Evolutionary conservation across 2,797 vertebrate genomes (phyloP), one percentile per base, ranked within the genome.

Genomic region (Hippoglossus hippoglossus): DNA sequence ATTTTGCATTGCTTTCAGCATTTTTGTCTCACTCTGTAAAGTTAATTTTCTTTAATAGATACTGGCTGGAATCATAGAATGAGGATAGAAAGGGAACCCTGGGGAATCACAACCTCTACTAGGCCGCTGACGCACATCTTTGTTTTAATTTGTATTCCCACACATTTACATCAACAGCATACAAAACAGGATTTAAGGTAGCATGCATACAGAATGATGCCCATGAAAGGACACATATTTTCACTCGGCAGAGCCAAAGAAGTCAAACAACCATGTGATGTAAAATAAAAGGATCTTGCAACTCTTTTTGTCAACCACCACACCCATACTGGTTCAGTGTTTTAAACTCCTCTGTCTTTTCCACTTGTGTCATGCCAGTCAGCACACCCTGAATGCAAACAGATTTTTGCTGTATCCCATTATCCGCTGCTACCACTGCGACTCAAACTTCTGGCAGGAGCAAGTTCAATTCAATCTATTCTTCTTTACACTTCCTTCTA

Each of bases 391-490:
- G 9, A 73, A 63, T 41, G 1, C 1, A 53, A 55, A 62, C 46
- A 25, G 68, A 60, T 13, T 53, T 65, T 59, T 58, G n/a, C 39
- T 25, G 31, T 18, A 36, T 71, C 12, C 19, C 36, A 59, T 71
- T 58, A 63, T 79, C 36, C 74, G 26, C 56, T 63, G 68, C 60
- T 49, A 41, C 24, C 24, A 24, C 47, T 53, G 31, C 2, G 22
- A n/a, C 24, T 69, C 52, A 28, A 55, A 63, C 47, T 73, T 36
- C 19, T 39, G 68, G 24, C 51, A 64, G 67, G 51, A 82, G 60
- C 63, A 2, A 16, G 11, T 74, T 62, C 13, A 13, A 76, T 78
- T 70, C 39, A 54, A 67, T 80, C 41, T 63, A 12, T 65, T 77
- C 34, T 71, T 67, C 51, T 61, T 34, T 34, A 67, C 31, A 31